These are phyloP conservation scores for Glaucomys volans DNA, from an alignment of 2,113 vertebrate species.

Conservation along the genomic window DNA sequence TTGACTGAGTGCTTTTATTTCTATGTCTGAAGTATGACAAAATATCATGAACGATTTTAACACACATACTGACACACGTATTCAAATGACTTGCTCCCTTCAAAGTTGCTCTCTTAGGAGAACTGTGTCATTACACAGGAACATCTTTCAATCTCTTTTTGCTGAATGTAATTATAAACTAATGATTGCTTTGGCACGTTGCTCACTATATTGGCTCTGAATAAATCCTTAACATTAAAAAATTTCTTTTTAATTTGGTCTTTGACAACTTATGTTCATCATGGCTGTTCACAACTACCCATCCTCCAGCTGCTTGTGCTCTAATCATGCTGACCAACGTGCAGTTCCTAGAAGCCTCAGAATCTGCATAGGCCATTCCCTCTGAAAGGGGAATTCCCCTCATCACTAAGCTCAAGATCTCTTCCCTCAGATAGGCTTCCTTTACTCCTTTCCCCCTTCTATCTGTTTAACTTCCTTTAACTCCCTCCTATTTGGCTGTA, in stretches of 20 bases:
- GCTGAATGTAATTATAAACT: background rate
- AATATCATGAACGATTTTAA: background rate
- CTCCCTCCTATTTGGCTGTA: background rate
- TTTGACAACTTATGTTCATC: background rate
- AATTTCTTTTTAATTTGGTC: background rate
- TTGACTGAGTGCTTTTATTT: conserved; percentile 41
- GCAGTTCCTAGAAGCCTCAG: background rate
- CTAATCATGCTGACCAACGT: background rate
- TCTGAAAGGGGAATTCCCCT: background rate
- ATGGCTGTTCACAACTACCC: background rate
- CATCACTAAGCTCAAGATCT: background rate
- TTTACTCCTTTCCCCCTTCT: background rate
- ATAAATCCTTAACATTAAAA: conserved; percentile 22
- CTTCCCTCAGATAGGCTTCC: background rate
- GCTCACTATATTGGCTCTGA: conserved; percentile 8
- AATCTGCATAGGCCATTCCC: background rate
- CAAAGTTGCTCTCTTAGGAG: background rate
- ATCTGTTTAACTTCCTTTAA: background rate
- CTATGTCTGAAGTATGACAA: background rate
- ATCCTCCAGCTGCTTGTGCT: background rate
- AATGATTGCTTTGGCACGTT: background rate
- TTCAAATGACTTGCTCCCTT: background rate
- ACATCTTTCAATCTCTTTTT: conserved; percentile 12
- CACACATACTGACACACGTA: background rate
- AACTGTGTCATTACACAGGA: background rate